Percentiles rank a stretch among this genome's conserved stretches.
Evolutionary conservation across 2,797 vertebrate species (phyloP).

Genomic region (Propithecus perrieri): DNA sequence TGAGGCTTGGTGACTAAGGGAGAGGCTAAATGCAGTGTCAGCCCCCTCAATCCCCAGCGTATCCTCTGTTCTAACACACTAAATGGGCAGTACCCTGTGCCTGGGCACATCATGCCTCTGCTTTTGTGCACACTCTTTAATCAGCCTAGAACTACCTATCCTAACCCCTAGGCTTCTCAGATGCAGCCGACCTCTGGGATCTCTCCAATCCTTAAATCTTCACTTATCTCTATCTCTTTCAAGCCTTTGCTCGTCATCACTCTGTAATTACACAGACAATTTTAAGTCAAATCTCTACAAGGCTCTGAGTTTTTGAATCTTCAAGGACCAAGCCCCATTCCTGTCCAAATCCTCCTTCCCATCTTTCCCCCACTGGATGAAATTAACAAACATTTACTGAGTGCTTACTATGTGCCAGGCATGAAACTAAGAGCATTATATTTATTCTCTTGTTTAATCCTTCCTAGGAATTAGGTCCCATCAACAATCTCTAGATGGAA

Average conservation of each 20-base stretch:
- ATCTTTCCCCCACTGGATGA: not conserved
- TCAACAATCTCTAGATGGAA: not conserved
- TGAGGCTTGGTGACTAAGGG: not conserved
- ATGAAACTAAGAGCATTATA: not conserved
- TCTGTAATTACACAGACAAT: not conserved
- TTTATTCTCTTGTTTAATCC: not conserved
- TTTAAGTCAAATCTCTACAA: not conserved
- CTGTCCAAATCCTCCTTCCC: not conserved
- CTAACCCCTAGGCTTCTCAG: not conserved
- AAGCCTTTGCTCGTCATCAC: not conserved
- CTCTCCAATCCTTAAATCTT: not conserved
- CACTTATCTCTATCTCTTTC: not conserved
- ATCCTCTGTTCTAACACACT: not conserved
- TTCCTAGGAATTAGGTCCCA: not conserved
- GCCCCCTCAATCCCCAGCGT: no score
- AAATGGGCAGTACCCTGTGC: not conserved
- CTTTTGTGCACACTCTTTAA: not conserved
- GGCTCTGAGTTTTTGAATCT: not conserved
- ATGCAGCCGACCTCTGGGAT: not conserved
- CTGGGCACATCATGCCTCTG: not conserved
- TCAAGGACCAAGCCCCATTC: not conserved
- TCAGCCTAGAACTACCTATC: not conserved
- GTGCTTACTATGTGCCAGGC: not conserved
- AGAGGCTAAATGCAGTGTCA: not conserved
- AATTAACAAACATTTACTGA: not conserved